These are phyloP conservation scores for Drosophila cracens DNA, from an alignment of 2,888 invertebrate species.

Conservation along the genomic window DNA sequence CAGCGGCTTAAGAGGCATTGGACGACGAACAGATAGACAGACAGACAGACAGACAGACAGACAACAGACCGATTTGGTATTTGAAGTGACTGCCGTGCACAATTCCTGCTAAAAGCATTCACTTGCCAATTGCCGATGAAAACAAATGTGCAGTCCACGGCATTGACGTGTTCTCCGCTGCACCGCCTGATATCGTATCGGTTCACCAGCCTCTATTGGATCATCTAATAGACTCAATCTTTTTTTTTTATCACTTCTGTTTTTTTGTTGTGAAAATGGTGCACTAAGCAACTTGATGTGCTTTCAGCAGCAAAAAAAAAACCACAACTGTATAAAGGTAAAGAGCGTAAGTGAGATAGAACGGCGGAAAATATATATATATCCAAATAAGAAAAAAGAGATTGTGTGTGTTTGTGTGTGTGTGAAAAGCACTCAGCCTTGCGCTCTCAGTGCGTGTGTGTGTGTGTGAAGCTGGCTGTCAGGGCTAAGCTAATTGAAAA, in stretches of 20 bases:
- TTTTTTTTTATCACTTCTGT: neutral
- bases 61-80: conserved; percentile 21
- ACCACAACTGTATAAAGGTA: conserved; percentile 31
- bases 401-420: neutral
- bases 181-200: conserved; percentile 7
- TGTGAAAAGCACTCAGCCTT: conserved; percentile 54
- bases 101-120: conserved; percentile 76
- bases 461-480: conserved; percentile 41
- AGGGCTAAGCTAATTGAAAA: conserved; percentile 72
- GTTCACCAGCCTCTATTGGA: conserved; percentile 26
- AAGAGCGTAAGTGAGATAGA: conserved; percentile 8
- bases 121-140: conserved; percentile 72
- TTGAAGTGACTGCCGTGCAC: conserved; percentile 69
- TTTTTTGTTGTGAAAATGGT: conserved; percentile 21
- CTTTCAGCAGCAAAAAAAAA: conserved; percentile 24
- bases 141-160: conserved; percentile 53
- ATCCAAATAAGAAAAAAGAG: neutral
- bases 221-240: neutral
- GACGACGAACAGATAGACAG: neutral
- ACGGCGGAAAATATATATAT: neutral
- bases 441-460: conserved; percentile 16
- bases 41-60: neutral
- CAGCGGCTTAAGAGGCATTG: conserved; percentile 42
- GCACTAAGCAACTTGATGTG: conserved; percentile 46
- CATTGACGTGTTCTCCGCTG: conserved; percentile 21